Base-by-base conservation (phyloP, 2,888 invertebrate genomes). In the Noctua comes region DNA sequence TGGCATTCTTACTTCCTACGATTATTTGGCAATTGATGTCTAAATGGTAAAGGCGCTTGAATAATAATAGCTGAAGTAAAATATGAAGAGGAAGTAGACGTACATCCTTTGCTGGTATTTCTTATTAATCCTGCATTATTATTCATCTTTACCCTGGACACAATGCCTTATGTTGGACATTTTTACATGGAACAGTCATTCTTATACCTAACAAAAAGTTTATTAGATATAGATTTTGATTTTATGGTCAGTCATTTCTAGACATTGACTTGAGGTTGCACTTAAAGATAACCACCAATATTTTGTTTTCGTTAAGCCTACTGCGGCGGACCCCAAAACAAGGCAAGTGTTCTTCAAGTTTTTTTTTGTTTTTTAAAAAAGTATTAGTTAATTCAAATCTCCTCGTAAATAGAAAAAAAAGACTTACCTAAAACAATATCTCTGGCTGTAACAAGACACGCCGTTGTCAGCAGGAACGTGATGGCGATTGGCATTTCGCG, bases 401-500 rank as follows among this genome's bases (percentile, higher is more conserved):
- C 31, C 3, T 31, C 18, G 62, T 18, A 31, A 62, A 16, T 59
- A 27, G 11, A 57, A 57, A 43, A 31, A 65, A 66, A 81, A 82
- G 79, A 93, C 96, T 96, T 81, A 96, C 96, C 95, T 87, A 96
- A 92, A 86, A 96, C 91, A 89, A 96, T 93, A 85, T 96, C 96
- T 89, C 93, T 94, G 91, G 95, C 95, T 90, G 95, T 92, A 90
- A 91, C 93, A 79, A 91, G 87, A 91, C 91, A 93, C 74, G 91
- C 92, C 89, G 93, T 89, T 89, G 93, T 92, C 92, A 94, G 90
- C 73, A 95, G 83, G 83, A 95, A 86, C 77, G 91, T 93, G 92
- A 95, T 92, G 90, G 94, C 94, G 90, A 94, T 91, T 89, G 95
- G 93, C 96, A 95, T 94, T 93, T 95, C 93, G 94, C 96, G 95